Percentiles rank a stretch among this genome's conserved stretches.
phyloP scores from a whole-genome alignment of 1,140 invertebrate genomes.

The Babylonia areolata region DNA sequence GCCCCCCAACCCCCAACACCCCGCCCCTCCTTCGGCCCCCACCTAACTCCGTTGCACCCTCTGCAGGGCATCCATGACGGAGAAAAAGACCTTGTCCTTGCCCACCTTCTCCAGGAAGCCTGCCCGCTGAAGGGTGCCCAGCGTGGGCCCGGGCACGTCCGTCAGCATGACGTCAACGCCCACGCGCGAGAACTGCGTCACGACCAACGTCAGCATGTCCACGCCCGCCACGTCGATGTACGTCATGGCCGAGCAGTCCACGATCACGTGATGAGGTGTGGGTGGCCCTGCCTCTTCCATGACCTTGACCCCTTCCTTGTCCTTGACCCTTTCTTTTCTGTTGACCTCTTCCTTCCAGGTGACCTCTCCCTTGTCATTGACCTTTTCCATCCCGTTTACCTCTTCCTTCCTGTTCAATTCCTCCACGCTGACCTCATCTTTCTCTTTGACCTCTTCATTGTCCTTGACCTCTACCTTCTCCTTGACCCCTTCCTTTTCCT shows the following conservation, averaged over 20 bases:
- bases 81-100: slow-evolving; percentile 22
- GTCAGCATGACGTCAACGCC: slow-evolving; percentile 50
- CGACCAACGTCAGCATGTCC: slow-evolving; percentile 58
- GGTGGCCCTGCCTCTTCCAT: too few relatives aligned
- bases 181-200: slow-evolving; percentile 46
- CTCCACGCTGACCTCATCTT: too few relatives aligned
- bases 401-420: too few relatives aligned
- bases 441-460: slow-evolving; percentile 47
- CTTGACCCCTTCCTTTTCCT: not conserved
- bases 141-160: slow-evolving; percentile 39
- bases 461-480: not conserved
- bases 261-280: slow-evolving; percentile 56
- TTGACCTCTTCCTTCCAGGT: not conserved
- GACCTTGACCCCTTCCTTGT: not conserved
- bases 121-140: slow-evolving; percentile 43
- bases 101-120: slow-evolving; percentile 44
- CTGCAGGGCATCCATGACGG: slow-evolving; percentile 21
- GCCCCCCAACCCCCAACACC: too few relatives aligned
- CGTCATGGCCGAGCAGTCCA: slow-evolving; percentile 68
- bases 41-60: not conserved
- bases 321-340: not conserved
- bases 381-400: too few relatives aligned
- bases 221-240: slow-evolving; percentile 70
- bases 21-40: not conserved
- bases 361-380: not conserved